Evolutionary conservation across 2,797 vertebrate species (phyloP), one percentile per base, ranked within the genome.

Genomic region (Esox masquinongy): DNA sequence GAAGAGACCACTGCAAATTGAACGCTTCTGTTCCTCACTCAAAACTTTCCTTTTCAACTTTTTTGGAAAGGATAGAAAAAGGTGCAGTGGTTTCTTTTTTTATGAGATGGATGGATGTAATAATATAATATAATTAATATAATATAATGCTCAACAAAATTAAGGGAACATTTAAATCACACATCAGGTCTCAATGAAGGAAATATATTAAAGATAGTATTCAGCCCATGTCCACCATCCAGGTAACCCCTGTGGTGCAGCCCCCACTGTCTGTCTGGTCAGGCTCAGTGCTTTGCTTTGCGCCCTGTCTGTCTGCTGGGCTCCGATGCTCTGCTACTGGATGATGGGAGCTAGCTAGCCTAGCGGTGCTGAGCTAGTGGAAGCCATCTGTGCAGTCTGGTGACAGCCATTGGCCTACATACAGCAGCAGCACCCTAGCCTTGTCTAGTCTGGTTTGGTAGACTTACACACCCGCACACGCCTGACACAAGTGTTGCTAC

Each of bases 341-440:
- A 50, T 70, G 49, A 26, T 70, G 47, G 49, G 68, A 51, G 70
- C 29, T 72, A 72, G 50, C 29, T 72, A 24, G 50, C 61, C 63
- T 61, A 66, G 67, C 56, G 72, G 69, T 72, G 51, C 75, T 72
- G 71, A 78, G 68, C 79, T 79, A 64, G n/a, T 56, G 68, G 74
- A 53, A 59, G 75, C 82, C 77, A 77, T 80, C 81, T 83, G 81
- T 75, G 74, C 77, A 76, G 72, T 73, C 79, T 82, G 75, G 73
- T 77, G 72, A 63, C 51, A 61, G 43, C 61, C 66, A 34, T 67
- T 84, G 83, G 73, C 79, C 83, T 83, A 83, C 76, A 86, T 83
- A 77, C n/a, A 24, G 56, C 72, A 64, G 22, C 64, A 59, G 64
- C 1, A 43, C 39, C 39, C 39, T 43, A 43, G 39, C 39, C 39